These are phyloP conservation scores for Pipistrellus kuhlii DNA, from an alignment of 2,797 vertebrate genomes.

Conservation along the genomic window DNA sequence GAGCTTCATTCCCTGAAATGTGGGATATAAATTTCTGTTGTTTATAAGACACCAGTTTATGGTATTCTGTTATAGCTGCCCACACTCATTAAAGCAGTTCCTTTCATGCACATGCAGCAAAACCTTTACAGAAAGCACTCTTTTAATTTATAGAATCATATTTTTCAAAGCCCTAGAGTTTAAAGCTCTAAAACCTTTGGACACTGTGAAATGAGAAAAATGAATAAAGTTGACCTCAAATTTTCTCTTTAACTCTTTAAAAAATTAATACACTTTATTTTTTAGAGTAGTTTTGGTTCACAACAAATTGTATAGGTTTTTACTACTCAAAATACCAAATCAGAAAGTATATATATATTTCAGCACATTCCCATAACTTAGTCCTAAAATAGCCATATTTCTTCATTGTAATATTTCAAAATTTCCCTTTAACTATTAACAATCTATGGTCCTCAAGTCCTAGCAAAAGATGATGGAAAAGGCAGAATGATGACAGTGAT, in stretches of 20 bases:
- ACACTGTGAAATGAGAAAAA: neutral
- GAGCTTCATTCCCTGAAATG: neutral
- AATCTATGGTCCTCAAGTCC: neutral
- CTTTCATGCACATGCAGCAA: neutral
- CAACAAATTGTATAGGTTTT: too few relatives aligned
- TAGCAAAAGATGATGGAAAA: neutral
- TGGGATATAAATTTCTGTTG: neutral
- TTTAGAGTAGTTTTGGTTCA: too few relatives aligned
- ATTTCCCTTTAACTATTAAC: neutral
- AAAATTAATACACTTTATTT: too few relatives aligned
- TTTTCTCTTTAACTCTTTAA: neutral
- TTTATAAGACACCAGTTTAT: neutral
- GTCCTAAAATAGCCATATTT: too few relatives aligned
- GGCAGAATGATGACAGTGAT: neutral
- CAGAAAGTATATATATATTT: too few relatives aligned
- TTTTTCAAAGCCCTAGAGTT: neutral
- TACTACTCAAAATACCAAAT: too few relatives aligned
- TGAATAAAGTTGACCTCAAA: neutral
- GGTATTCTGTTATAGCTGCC: neutral
- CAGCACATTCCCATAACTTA: too few relatives aligned
- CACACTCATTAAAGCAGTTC: neutral
- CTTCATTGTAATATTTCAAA: neutral
- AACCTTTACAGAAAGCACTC: neutral
- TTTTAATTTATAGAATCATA: neutral
- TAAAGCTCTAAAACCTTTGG: neutral